Conservation (phyloP, 92 coral and sea anemone genomes). For the Actinernus sp. region DNA sequence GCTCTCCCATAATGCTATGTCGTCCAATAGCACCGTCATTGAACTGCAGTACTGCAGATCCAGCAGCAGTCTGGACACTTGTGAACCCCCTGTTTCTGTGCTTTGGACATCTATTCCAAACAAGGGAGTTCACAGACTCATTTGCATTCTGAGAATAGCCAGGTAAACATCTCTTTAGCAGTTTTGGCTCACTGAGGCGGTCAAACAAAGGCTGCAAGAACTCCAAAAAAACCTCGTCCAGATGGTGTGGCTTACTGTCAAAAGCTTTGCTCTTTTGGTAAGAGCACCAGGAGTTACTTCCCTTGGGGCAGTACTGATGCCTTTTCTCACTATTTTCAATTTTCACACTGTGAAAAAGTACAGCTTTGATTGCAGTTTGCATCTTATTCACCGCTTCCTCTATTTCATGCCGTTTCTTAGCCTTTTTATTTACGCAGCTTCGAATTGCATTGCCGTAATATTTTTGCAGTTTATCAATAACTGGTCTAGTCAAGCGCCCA, state of each 20-base stretch:
- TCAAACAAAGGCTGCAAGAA: background rate
- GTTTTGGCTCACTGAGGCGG: slow-evolving; percentile 14
- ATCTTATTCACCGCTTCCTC: slow-evolving; percentile 28
- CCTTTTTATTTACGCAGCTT: slow-evolving; percentile 12
- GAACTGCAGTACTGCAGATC: slow-evolving; percentile 43
- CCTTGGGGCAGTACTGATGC: slow-evolving; percentile 19
- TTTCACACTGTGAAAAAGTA: slow-evolving; percentile 20
- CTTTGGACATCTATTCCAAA: slow-evolving; percentile 52
- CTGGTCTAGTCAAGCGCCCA: slow-evolving; percentile 18
- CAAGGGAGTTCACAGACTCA: slow-evolving; percentile 48
- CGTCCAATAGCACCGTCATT: slow-evolving; percentile 47
- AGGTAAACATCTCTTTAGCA: slow-evolving; percentile 32
- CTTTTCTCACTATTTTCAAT: slow-evolving; percentile 6
- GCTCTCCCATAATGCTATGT: slow-evolving; percentile 35
- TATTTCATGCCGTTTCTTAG: background rate
- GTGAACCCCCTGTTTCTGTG: slow-evolving; percentile 48
- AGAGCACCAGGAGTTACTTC: slow-evolving; percentile 36
- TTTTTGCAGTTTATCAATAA: slow-evolving; percentile 28
- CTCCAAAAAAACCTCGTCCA: slow-evolving; percentile 9
- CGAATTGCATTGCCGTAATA: slow-evolving; percentile 35
- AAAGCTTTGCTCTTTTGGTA: background rate
- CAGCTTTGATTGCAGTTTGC: slow-evolving; percentile 47
- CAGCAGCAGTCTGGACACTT: slow-evolving; percentile 29
- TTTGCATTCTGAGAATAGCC: slow-evolving; percentile 55
- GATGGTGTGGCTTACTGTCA: slow-evolving; percentile 42